Conservation (phyloP, 2,888 invertebrate genomes). For the Pseudoips prasinana region DNA sequence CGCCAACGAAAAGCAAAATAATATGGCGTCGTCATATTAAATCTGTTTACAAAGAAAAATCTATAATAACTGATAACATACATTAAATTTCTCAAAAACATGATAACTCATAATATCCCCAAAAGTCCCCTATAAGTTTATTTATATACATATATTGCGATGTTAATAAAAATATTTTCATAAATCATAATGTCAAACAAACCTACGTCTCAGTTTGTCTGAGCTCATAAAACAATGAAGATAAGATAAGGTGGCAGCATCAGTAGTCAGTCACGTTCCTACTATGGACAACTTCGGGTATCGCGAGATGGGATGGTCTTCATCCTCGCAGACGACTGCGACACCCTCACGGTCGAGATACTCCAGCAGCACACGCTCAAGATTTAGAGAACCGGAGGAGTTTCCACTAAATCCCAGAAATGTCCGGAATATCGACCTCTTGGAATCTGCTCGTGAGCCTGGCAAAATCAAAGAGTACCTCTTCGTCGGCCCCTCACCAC, state of each 20-base stretch:
- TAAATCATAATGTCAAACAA: constrained; percentile 65
- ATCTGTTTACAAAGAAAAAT: too few species aligned
- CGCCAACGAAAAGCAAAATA: too few species aligned
- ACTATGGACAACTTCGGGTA: constrained; percentile 85
- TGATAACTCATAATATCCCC: too few species aligned
- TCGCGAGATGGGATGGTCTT: constrained; percentile 80
- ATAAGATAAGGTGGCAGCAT: constrained; percentile 61
- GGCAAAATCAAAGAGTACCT: constrained; percentile 86
- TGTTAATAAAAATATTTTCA: constrained; percentile 61
- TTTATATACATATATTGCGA: too few species aligned
- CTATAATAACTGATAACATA: too few species aligned
- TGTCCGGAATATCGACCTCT: constrained; percentile 70
- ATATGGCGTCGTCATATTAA: too few species aligned
- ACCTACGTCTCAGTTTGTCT: constrained; percentile 44
- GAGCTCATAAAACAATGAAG: constrained; percentile 52
- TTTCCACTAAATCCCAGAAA: constrained; percentile 79
- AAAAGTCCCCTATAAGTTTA: too few species aligned
- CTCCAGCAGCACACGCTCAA: constrained; percentile 70
- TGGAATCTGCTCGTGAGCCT: constrained; percentile 83
- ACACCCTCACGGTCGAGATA: constrained; percentile 54
- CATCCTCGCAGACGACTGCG: constrained; percentile 58
- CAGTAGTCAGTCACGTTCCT: constrained; percentile 52
- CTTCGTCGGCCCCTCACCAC: constrained; percentile 90
- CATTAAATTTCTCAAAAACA: too few species aligned
- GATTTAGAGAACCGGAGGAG: constrained; percentile 71